Conservation (phyloP, 2,888 invertebrate species). For the Drosophila aldrichi region DNA sequence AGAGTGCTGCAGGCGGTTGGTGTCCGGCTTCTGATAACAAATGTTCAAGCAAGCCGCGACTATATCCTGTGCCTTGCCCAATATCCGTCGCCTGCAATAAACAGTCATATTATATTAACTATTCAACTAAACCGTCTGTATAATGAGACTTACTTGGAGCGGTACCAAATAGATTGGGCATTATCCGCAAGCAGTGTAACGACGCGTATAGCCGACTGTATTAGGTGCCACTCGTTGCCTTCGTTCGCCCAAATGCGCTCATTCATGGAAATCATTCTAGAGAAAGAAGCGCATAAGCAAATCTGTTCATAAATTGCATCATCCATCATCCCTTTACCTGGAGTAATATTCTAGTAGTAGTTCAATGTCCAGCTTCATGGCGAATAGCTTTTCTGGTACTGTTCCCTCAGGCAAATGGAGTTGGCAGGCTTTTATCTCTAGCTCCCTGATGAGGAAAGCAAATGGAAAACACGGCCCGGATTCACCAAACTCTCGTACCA, state of each 20-base stretch:
- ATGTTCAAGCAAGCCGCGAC: constrained; percentile 91
- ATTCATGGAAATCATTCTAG: constrained; percentile 91
- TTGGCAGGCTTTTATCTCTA: constrained; percentile 92
- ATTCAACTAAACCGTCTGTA: too few relatives aligned
- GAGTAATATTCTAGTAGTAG: constrained; percentile 93
- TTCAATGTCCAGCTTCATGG: constrained; percentile 91
- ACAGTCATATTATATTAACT: neutral
- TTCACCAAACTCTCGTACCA: constrained; percentile 92
- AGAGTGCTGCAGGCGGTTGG: constrained; percentile 87
- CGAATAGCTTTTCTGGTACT: constrained; percentile 91
- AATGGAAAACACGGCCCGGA: constrained; percentile 95
- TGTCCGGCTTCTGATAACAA: constrained; percentile 91
- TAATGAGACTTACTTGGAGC: constrained; percentile 79
- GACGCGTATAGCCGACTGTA: constrained; percentile 91
- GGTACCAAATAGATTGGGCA: constrained; percentile 87
- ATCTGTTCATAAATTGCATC: neutral
- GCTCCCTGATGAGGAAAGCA: constrained; percentile 92
- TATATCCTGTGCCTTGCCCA: constrained; percentile 90
- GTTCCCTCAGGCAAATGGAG: constrained; percentile 90
- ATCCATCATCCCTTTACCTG: constrained; percentile 64
- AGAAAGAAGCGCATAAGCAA: neutral
- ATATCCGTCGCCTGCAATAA: constrained; percentile 88
- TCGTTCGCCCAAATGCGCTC: constrained; percentile 94
- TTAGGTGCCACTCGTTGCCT: constrained; percentile 94
- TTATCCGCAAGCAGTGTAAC: constrained; percentile 89